Evolutionary conservation across 2,113 vertebrate genomes (phyloP), one percentile per base, ranked within the genome.

Genomic region (Paraplagusia blochii): DNA sequence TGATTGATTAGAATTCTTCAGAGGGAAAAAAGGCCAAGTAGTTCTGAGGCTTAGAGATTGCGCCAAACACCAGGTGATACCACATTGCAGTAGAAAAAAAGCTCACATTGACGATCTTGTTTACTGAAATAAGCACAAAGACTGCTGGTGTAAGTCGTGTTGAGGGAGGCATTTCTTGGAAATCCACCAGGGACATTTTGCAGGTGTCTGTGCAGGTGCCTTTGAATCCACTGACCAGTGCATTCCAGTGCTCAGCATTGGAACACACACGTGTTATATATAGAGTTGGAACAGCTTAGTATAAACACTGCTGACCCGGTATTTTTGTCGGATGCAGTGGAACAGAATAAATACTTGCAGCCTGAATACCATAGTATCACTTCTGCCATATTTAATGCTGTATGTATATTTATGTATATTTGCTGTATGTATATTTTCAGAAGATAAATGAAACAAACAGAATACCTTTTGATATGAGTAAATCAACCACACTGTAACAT

Each of bases 1-100:
- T 74, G 80, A 88, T 80, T 84, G 87, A 88, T 88, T 85, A 52
- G 53, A 68, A 69, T 78, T 76, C 75, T 81, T 76, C 47, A 62
- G 72, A 72, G 63, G 63, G 57, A 55, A 80, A 29, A 80, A 80
- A 40, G 54, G 62, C 72, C 61, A 77, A 75, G 57, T 65, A 55
- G 52, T 69, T 81, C 36, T 57, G 70, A 69, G 54, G 42, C 39
- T 62, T 8, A 12, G 53, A 61, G 72, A 58, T 56, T 46, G 58
- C 64, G 76, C 67, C 69, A 83, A 82, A 77, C 53, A 53, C 53
- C n/a, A 22, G 60, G 63, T 78, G 80, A 77, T 74, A 62, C 6
- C 45, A 71, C 58, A 59, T 55, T 35, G 22, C 22, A 29, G 22
- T 6, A 29, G 22, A 0, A 35, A 61, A 80, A 80, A 84, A 47